Conservation (phyloP, 2,113 vertebrate genomes). For the Oncorhynchus keta region DNA sequence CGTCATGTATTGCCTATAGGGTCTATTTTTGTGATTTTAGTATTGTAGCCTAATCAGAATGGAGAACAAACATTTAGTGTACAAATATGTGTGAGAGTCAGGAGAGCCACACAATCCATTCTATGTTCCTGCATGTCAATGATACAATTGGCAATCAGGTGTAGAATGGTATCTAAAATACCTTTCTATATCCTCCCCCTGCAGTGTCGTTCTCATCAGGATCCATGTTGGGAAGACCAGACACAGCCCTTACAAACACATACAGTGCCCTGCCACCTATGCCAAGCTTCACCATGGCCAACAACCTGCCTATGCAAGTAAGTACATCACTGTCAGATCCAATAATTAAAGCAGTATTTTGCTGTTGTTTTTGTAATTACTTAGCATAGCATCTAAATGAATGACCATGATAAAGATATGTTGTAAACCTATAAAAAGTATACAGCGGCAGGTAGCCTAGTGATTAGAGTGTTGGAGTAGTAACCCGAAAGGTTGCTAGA, state of each 20-base stretch:
- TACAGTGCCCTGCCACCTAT: constrained; percentile 93
- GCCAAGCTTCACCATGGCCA: constrained; percentile 98
- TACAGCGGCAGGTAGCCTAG: no score
- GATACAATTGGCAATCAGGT: neutral
- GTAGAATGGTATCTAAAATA: neutral
- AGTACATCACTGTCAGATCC: constrained; percentile 57
- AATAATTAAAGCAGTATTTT: neutral
- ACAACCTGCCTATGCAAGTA: constrained; percentile 99
- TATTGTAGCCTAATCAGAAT: no score
- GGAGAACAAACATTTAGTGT: no score
- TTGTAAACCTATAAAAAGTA: no score
- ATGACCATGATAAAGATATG: no score
- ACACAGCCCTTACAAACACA: constrained; percentile 92
- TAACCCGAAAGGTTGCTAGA: no score
- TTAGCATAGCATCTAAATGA: neutral
- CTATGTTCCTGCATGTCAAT: neutral
- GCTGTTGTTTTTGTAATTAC: no score
- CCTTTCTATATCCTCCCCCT: constrained; percentile 9
- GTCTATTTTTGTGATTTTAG: no score
- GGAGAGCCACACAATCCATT: neutral
- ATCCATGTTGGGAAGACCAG: constrained; percentile 93
- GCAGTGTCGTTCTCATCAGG: constrained; percentile 94
- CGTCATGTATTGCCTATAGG: neutral
- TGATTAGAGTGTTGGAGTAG: no score
- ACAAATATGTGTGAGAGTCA: no score